These are phyloP conservation scores for Xyrichtys novacula DNA, from an alignment of 2,797 vertebrate species.

Conservation along the genomic window DNA sequence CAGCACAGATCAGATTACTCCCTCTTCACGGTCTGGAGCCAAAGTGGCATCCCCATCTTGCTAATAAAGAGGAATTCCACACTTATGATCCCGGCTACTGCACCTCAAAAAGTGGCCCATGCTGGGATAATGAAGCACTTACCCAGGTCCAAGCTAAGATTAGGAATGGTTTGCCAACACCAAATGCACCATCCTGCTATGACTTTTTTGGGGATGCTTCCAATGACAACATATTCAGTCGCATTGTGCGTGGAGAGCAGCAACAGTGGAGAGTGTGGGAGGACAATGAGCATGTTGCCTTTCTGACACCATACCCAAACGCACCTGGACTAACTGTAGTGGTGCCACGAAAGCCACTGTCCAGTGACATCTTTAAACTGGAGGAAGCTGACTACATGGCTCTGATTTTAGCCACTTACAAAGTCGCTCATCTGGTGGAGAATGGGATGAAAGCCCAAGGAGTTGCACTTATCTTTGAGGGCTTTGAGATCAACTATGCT, in stretches of 20 bases:
- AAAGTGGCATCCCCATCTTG: constrained; percentile 78
- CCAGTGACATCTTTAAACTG: constrained; percentile 83
- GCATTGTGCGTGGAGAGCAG: constrained; percentile 84
- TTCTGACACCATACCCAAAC: constrained; percentile 86
- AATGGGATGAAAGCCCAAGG: constrained; percentile 75
- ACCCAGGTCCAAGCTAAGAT: constrained; percentile 76
- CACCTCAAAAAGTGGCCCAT: constrained; percentile 82
- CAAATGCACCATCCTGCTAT: constrained; percentile 79
- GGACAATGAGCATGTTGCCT: constrained; percentile 83
- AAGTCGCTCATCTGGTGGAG: constrained; percentile 80
- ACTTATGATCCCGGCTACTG: constrained; percentile 80
- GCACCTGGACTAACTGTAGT: constrained; percentile 84
- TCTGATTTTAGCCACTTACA: constrained; percentile 77
- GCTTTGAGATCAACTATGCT: constrained; percentile 85
- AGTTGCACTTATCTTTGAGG: constrained; percentile 86
- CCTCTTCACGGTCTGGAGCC: constrained; percentile 82
- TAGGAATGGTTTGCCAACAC: constrained; percentile 76
- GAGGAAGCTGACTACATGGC: constrained; percentile 76
- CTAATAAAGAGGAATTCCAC: constrained; percentile 78
- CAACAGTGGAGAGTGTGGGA: constrained; percentile 88
- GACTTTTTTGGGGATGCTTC: constrained; percentile 78
- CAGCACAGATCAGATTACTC: constrained; percentile 79
- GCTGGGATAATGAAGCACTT: constrained; percentile 74
- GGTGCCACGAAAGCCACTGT: constrained; percentile 83
- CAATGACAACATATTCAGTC: constrained; percentile 77